These are phyloP conservation scores for Poecilus cupreus DNA, from an alignment of 2,888 invertebrate genomes.

Conservation along the genomic window DNA sequence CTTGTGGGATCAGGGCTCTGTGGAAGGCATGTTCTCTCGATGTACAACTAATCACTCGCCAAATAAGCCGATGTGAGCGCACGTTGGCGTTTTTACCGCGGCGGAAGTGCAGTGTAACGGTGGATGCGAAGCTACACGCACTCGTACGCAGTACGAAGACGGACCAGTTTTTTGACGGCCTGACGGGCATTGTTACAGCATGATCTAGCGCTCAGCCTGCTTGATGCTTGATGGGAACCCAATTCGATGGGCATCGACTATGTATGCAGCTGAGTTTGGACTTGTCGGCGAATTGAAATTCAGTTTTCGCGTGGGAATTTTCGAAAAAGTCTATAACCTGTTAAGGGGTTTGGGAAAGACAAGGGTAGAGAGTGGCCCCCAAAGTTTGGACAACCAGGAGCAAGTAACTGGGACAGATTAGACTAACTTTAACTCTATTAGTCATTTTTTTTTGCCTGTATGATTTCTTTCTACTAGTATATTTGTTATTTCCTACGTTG, in stretches of 20 bases:
- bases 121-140: constrained; percentile 16
- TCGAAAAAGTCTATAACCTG: too few relatives aligned
- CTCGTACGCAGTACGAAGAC: background rate
- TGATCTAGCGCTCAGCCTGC: constrained; percentile 22
- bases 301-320: background rate
- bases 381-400: too few relatives aligned
- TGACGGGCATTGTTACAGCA: constrained; percentile 28
- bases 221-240: constrained; percentile 20
- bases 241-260: constrained; percentile 27
- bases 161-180: constrained; percentile 24
- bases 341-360: too few relatives aligned
- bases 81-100: constrained; percentile 25
- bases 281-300: constrained; percentile 4
- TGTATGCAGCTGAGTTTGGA: constrained; percentile 27
- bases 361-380: too few relatives aligned
- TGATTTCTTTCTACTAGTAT: too few relatives aligned
- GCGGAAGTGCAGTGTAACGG: constrained; percentile 32
- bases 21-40: constrained; percentile 1
- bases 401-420: too few relatives aligned
- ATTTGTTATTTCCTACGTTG: too few relatives aligned
- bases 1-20: constrained; percentile 25
- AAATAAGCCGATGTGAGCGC: constrained; percentile 36
- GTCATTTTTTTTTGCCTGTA: too few relatives aligned
- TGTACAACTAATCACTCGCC: constrained; percentile 43
- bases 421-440: too few relatives aligned